phyloP scores from a whole-genome alignment of 2,113 vertebrate genomes.

The Pelmatolapia mariae region DNA sequence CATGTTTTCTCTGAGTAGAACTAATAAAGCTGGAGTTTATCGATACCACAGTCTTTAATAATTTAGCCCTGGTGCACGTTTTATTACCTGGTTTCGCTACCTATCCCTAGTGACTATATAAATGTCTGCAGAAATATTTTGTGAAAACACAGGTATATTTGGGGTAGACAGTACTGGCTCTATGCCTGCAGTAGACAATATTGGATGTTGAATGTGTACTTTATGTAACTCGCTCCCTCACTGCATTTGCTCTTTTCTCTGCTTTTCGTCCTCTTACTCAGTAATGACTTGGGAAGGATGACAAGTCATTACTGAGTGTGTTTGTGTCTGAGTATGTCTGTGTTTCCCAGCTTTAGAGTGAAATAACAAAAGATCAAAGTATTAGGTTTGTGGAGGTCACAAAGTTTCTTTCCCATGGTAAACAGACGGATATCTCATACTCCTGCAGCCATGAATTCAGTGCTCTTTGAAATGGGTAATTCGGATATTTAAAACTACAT shows the following conservation, averaged over 20 bases:
- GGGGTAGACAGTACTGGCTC: not conserved
- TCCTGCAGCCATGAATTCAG: not conserved
- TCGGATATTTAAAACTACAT: conserved; percentile 18
- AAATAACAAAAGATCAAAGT: conserved; percentile 57
- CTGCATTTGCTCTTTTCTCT: not conserved
- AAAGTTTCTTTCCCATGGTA: conserved; percentile 15
- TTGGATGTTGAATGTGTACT: not conserved
- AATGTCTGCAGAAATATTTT: not conserved
- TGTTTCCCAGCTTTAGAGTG: conserved; percentile 11
- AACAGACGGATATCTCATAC: conserved; percentile 32
- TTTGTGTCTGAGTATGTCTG: not conserved
- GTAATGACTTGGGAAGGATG: conserved; percentile 24
- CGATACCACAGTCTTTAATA: not conserved
- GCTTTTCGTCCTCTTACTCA: not conserved
- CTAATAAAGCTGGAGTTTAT: not conserved
- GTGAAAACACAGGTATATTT: not conserved
- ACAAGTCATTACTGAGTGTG: not conserved
- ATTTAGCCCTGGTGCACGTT: not conserved
- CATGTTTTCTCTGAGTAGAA: not conserved
- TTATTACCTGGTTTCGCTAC: not conserved
- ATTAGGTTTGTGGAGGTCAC: conserved; percentile 23
- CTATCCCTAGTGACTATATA: not conserved
- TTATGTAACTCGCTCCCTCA: not conserved
- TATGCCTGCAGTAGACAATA: not conserved
- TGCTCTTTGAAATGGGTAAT: conserved; percentile 63